Conservation (phyloP, 1,140 invertebrate species). For the Zaprionus ghesquierei region DNA sequence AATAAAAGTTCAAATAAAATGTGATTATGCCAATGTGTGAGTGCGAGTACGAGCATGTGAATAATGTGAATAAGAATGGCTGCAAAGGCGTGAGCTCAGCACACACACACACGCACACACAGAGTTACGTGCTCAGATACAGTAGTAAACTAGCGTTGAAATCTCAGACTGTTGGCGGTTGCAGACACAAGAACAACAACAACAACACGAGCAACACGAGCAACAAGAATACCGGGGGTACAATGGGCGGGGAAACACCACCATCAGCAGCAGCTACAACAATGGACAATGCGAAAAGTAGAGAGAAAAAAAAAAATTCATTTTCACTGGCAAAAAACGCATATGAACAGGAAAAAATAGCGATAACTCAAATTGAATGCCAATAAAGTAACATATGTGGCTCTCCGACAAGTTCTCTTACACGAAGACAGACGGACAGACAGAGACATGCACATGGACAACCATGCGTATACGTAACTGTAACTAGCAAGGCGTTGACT, state of each 20-base stretch:
- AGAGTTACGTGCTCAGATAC: slow-evolving; percentile 51
- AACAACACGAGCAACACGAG: neutral
- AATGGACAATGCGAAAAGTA: slow-evolving; percentile 53
- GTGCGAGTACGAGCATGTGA: slow-evolving; percentile 6
- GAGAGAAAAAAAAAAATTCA: slow-evolving; percentile 69
- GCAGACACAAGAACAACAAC: slow-evolving; percentile 15
- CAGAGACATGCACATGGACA: slow-evolving; percentile 23
- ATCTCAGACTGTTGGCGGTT: slow-evolving; percentile 50
- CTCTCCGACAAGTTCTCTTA: slow-evolving; percentile 39
- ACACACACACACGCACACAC: neutral
- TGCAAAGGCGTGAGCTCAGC: neutral
- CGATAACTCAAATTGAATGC: slow-evolving; percentile 78
- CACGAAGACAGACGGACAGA: neutral
- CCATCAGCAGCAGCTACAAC: slow-evolving; percentile 32
- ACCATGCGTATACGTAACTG: slow-evolving; percentile 46
- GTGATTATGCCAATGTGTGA: slow-evolving; percentile 53
- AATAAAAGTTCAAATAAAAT: slow-evolving; percentile 75
- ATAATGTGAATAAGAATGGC: neutral
- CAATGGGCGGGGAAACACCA: too few species aligned
- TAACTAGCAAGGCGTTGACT: slow-evolving; percentile 64
- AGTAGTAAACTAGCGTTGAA: slow-evolving; percentile 53
- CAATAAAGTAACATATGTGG: slow-evolving; percentile 77
- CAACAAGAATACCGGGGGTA: neutral
- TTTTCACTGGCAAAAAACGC: slow-evolving; percentile 55
- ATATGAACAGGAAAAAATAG: slow-evolving; percentile 78